A percentile compares a stretch with the other conserved stretches of the same genome.
phyloP scores from a whole-genome alignment of 2,888 invertebrate genomes.

The Tuta absoluta region DNA sequence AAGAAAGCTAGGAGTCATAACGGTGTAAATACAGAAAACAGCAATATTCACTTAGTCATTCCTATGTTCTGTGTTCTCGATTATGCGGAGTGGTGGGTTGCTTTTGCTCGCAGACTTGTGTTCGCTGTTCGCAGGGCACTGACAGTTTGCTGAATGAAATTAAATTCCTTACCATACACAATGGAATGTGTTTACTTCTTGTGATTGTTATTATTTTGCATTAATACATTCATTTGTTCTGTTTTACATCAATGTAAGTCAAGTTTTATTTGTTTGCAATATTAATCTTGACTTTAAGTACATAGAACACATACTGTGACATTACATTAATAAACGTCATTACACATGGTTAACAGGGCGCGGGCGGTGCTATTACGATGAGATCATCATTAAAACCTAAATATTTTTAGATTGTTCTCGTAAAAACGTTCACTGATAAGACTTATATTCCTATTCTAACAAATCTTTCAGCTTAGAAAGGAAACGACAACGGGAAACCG shows the following conservation, averaged over 20 bases:
- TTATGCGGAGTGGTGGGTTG: constrained; percentile 36
- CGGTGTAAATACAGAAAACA: constrained; percentile 63
- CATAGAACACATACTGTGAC: too few relatives aligned
- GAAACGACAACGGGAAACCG: background rate
- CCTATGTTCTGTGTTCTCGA: constrained; percentile 43
- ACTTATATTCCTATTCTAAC: background rate
- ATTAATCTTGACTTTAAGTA: too few relatives aligned
- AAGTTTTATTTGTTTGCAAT: too few relatives aligned
- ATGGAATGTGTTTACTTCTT: constrained; percentile 21
- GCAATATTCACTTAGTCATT: constrained; percentile 69
- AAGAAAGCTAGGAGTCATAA: constrained; percentile 64
- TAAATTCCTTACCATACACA: constrained; percentile 20
- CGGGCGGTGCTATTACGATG: too few relatives aligned
- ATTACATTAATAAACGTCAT: too few relatives aligned
- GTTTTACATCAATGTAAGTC: too few relatives aligned
- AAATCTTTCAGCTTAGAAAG: background rate
- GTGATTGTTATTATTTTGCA: constrained; percentile 2
- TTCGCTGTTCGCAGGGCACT: constrained; percentile 3
- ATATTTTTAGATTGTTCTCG: too few relatives aligned
- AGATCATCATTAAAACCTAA: too few relatives aligned
- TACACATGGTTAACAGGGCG: too few relatives aligned
- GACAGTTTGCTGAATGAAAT: constrained; percentile 22
- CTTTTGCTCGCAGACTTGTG: constrained; percentile 11
- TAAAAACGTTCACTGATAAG: too few relatives aligned
- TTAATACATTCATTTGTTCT: background rate